phyloP scores from a whole-genome alignment of 2,888 invertebrate genomes.

The Micoletzkya japonica region DNA sequence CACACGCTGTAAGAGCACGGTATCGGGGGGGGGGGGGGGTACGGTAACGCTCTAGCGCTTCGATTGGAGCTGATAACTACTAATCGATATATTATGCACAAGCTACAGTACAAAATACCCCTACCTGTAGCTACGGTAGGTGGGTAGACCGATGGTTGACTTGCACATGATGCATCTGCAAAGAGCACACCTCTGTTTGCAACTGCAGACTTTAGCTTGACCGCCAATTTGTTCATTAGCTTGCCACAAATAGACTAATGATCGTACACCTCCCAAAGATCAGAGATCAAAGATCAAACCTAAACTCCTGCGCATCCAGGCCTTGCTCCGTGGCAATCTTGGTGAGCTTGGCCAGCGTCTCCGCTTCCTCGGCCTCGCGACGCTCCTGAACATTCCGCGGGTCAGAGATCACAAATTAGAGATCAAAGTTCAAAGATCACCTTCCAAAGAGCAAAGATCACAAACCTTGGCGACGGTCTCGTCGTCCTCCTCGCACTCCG shows the following conservation, averaged over 20 bases:
- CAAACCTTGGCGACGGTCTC: neutral
- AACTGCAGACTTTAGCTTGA: neutral
- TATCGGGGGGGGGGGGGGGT: too few species aligned
- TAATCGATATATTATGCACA: too few species aligned
- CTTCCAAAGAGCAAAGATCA: neutral
- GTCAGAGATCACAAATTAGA: too few species aligned
- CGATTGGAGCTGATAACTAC: neutral
- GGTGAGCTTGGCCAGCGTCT: conserved; percentile 32
- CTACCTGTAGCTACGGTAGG: conserved; percentile 24
- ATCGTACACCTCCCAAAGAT: too few species aligned
- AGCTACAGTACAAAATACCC: neutral
- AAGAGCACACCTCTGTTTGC: neutral
- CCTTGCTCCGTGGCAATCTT: conserved; percentile 54
- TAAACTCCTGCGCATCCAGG: conserved; percentile 55
- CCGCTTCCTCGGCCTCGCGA: conserved; percentile 10
- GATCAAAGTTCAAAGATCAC: too few species aligned
- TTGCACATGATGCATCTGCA: conserved; percentile 56
- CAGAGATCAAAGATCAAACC: too few species aligned
- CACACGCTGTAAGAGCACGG: conserved; percentile 77
- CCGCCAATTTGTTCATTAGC: too few species aligned
- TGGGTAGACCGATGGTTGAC: conserved; percentile 42
- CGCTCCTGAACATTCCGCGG: conserved; percentile 24
- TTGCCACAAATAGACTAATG: too few species aligned
- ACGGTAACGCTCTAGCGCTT: too few species aligned
- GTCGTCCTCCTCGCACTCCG: conserved; percentile 14